A percentile compares a stretch with the other conserved stretches of the same genome.
These are phyloP conservation scores for Phrynocephalus guinanensis DNA, from an alignment of 2,797 vertebrate genomes.

Conservation along the genomic window DNA sequence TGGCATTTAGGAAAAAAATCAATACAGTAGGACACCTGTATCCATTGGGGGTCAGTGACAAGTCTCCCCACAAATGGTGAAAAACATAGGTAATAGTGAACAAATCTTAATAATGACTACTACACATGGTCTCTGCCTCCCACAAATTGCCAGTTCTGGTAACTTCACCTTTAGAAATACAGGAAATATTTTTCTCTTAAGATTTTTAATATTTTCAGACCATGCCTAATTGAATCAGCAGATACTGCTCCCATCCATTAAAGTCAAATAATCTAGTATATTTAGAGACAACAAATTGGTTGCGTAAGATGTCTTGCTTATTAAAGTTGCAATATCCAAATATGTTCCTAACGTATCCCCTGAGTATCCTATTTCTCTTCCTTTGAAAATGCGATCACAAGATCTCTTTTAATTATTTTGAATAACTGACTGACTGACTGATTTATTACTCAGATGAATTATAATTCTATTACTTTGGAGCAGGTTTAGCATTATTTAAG, in stretches of 20 bases:
- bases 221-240: too few relatives aligned
- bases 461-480: not conserved
- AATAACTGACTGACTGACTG: not conserved
- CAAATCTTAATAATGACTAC: too few relatives aligned
- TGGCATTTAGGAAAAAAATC: not conserved
- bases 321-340: not conserved
- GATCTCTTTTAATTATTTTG: not conserved
- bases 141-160: too few relatives aligned
- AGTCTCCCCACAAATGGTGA: too few relatives aligned
- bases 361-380: not conserved
- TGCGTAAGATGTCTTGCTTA: not conserved
- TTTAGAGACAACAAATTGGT: not conserved
- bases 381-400: not conserved
- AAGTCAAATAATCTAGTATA: not conserved
- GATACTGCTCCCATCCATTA: not conserved
- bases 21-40: too few relatives aligned
- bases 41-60: too few relatives aligned
- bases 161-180: too few relatives aligned
- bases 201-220: too few relatives aligned
- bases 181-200: too few relatives aligned
- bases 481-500: not conserved
- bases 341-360: not conserved
- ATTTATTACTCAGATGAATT: not conserved
- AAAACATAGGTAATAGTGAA: too few relatives aligned
- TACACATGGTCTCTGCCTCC: too few relatives aligned